Conservation (phyloP, 1,140 invertebrate species). For the Drosophila varians region DNA sequence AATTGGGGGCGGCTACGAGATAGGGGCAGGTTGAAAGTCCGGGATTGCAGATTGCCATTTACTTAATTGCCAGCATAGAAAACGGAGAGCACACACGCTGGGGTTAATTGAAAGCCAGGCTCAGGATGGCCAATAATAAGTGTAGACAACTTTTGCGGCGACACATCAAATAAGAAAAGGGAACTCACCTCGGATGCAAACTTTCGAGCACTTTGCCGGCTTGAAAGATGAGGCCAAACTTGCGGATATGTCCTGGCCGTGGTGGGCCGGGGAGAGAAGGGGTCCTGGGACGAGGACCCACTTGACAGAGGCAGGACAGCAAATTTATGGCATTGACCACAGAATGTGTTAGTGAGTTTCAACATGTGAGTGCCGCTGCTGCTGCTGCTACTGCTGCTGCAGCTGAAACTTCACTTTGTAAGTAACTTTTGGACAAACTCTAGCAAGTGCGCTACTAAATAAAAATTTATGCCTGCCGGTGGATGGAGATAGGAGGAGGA, state of each 20-base stretch:
- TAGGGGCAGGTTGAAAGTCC: neutral
- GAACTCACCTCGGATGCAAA: constrained; percentile 47
- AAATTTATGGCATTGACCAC: constrained; percentile 64
- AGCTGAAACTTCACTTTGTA: constrained; percentile 66
- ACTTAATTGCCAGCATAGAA: constrained; percentile 21
- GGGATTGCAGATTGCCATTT: constrained; percentile 27
- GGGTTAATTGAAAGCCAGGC: constrained; percentile 48
- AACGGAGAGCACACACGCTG: neutral
- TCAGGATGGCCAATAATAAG: constrained; percentile 14
- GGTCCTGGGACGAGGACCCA: constrained; percentile 3
- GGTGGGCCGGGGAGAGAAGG: neutral
- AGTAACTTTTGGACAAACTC: constrained; percentile 68
- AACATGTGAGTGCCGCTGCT: constrained; percentile 37
- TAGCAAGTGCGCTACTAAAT: constrained; percentile 67
- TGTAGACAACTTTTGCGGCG: constrained; percentile 36
- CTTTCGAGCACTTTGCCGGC: constrained; percentile 46
- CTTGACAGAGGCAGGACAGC: constrained; percentile 43
- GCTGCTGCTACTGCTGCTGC: constrained; percentile 37
- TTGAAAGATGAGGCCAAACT: constrained; percentile 51
- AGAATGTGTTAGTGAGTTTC: constrained; percentile 47
- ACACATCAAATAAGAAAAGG: constrained; percentile 21
- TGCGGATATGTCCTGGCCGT: constrained; percentile 15
- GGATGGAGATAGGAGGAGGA: neutral
- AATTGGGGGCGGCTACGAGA: constrained; percentile 21
- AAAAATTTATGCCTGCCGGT: constrained; percentile 65